Base-by-base conservation (phyloP, 2,113 vertebrate species). In the Ophthalmolycus amberensis region DNA sequence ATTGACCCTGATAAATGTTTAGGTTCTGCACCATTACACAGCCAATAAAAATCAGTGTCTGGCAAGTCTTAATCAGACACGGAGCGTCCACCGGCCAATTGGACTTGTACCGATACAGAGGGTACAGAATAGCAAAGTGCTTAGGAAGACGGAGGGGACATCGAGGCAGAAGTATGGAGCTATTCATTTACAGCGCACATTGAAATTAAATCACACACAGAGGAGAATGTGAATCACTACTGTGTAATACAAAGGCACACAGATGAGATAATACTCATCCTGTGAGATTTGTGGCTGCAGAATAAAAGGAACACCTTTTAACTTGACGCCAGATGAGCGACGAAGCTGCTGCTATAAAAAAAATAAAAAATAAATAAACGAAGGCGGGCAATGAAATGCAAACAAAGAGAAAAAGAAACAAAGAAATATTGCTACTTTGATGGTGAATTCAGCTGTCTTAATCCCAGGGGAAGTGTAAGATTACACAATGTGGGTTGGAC, bases 1-100 rank as follows among this genome's bases (percentile, higher is more conserved):
- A 94, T 94, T 90, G 90, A 93, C 88, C 86, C 91, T 94, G 93
- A 95, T 93, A 94, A 95, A 95, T 94, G 94, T 95, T 94, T 93
- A 91, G 83, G 93, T 94, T 94, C 91, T 92, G 91, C 92, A 82
- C 92, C 93, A 94, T 95, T 95, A 92, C 90, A 83, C 91, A 86
- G 91, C 94, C 94, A 94, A 95, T 95, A 94, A 94, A 95, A 95
- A 92, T 94, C 92, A 91, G 78, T 6, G 83, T 83, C 81, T 83
- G 90, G 85, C 88, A 90, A 91, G 85, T 90, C 85, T 86, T 92
- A 93, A 93, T 95, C 92, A 82, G 91, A 91, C 89, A 91, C 84
- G 85, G 87, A 90, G 87, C 85, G 79, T 81, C 91, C 69, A 77
- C 83, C 60, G 81, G 79, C 82, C 86, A 85, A 89, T 80, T 86